phyloP scores from a whole-genome alignment of 2,888 invertebrate species.

The Unio pictorum region DNA sequence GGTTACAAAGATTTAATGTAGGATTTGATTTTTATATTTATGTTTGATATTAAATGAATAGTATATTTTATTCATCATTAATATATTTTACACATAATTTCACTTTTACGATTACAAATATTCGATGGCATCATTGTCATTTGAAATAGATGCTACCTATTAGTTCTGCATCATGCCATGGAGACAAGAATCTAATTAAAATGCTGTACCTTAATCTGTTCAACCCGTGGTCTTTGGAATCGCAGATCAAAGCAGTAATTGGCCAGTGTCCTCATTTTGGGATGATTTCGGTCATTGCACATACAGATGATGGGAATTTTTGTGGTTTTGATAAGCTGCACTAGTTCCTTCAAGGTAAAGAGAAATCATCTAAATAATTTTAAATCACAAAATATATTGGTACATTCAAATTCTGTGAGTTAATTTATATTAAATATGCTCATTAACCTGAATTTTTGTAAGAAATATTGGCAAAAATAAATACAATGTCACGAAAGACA shows the following conservation, averaged over 20 bases:
- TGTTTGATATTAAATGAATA: too few species aligned
- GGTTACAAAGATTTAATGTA: too few species aligned
- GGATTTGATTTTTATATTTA: too few species aligned
- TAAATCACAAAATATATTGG: neutral
- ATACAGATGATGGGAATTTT: constrained; percentile 80
- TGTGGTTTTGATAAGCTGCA: constrained; percentile 88
- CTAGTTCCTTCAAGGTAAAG: constrained; percentile 81
- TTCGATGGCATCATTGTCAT: too few species aligned
- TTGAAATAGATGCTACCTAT: too few species aligned
- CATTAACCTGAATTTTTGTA: neutral
- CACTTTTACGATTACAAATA: too few species aligned
- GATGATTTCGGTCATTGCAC: constrained; percentile 94
- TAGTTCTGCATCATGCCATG: neutral
- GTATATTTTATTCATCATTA: too few species aligned
- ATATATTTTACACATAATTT: too few species aligned
- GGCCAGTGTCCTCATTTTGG: constrained; percentile 91
- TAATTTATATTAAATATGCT: neutral
- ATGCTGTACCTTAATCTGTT: constrained; percentile 85
- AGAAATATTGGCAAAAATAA: neutral
- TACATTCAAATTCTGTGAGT: neutral
- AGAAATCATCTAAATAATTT: neutral
- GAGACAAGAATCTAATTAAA: neutral
- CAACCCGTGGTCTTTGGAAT: constrained; percentile 87
- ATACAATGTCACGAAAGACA: too few species aligned
- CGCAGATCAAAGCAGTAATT: constrained; percentile 94